Conservation (phyloP, 2,888 invertebrate species). For the Melieria picta region DNA sequence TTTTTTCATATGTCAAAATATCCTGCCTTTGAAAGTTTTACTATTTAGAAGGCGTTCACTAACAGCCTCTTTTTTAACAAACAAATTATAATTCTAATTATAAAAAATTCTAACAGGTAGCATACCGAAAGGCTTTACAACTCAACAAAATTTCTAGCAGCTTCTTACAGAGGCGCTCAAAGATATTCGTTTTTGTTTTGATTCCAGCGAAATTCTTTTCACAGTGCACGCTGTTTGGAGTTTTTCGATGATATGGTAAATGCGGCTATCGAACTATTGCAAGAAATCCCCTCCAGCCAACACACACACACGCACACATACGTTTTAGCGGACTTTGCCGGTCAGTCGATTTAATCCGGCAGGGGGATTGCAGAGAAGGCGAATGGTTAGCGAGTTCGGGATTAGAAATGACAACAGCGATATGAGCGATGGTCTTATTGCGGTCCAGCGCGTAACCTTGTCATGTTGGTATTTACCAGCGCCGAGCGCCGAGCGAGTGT, state of each 20-base stretch:
- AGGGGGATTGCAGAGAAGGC: not conserved
- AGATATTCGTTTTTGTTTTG: not conserved
- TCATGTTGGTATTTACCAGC: constrained; percentile 24
- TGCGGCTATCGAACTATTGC: no score
- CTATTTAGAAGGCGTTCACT: no score
- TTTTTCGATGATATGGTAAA: no score
- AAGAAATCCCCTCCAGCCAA: not conserved
- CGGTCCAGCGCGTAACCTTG: constrained; percentile 35
- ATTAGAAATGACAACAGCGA: constrained; percentile 15
- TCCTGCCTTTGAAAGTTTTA: no score
- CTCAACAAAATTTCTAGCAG: not conserved
- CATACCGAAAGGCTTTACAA: no score
- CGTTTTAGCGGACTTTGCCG: not conserved
- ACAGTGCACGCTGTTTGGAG: no score
- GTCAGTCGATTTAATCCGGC: not conserved
- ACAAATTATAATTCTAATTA: no score
- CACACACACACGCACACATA: not conserved
- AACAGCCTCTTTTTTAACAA: no score
- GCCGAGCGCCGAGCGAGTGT: no score
- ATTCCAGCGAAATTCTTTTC: no score
- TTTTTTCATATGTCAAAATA: no score
- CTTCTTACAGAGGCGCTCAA: not conserved
- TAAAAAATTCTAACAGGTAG: no score
- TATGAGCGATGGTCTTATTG: constrained; percentile 29
- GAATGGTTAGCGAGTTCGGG: not conserved